Evolutionary conservation across 2,888 invertebrate species (phyloP).

Genomic region (Syrista parreyssii): DNA sequence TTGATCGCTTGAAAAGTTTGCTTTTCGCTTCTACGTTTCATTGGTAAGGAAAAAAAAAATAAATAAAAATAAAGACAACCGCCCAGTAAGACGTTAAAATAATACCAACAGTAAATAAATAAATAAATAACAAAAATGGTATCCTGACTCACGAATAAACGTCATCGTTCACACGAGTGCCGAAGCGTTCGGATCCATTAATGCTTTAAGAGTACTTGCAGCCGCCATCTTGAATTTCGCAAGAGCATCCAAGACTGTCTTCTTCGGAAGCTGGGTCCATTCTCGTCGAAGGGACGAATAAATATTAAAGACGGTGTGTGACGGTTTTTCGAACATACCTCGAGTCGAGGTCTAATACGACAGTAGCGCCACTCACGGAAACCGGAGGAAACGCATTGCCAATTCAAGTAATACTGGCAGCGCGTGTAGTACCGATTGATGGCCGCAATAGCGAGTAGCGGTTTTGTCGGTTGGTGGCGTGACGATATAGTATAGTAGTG

Average conservation of each 20-base stretch:
- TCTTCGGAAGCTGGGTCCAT: background rate
- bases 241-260: background rate
- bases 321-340: background rate
- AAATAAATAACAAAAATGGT: background rate
- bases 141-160: background rate
- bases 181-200: background rate
- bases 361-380: background rate
- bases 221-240: background rate
- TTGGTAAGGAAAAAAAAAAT: background rate
- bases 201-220: background rate
- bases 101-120: background rate
- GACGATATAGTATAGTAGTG: background rate
- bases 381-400: background rate
- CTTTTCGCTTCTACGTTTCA: background rate
- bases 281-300: background rate
- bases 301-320: background rate
- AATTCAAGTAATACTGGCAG: background rate
- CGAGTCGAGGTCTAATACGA: background rate
- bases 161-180: background rate
- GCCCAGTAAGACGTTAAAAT: background rate
- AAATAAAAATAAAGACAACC: no score
- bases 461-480: background rate
- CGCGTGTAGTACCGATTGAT: background rate
- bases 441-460: background rate
- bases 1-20: background rate